phyloP scores from a whole-genome alignment of 2,797 vertebrate genomes.

The Betta splendens region DNA sequence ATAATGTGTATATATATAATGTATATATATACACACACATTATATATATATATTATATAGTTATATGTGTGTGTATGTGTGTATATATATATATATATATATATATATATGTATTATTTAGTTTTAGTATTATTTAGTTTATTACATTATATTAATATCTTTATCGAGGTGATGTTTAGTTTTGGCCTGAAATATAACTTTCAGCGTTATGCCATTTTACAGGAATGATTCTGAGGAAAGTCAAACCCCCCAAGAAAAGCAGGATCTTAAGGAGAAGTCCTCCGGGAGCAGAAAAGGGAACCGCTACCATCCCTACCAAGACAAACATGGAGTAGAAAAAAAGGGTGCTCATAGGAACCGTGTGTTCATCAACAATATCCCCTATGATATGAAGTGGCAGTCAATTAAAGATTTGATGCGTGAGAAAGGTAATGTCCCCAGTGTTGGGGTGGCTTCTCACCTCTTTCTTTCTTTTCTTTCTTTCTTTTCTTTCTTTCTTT shows the following conservation, averaged over 20 bases:
- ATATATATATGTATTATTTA: too few relatives aligned
- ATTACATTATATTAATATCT: too few relatives aligned
- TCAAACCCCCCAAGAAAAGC: conserved; percentile 83
- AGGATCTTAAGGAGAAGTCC: conserved; percentile 89
- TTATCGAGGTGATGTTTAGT: too few relatives aligned
- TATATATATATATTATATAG: too few relatives aligned
- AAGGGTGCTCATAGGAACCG: conserved; percentile 90
- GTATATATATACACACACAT: too few relatives aligned
- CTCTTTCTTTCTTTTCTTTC: conserved; percentile 41
- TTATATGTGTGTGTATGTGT: too few relatives aligned
- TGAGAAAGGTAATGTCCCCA: conserved; percentile 93
- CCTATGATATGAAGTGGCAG: conserved; percentile 99
- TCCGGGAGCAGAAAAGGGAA: conserved; percentile 85
- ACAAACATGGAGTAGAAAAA: conserved; percentile 90
- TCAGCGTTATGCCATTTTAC: conserved; percentile 20
- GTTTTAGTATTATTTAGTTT: too few relatives aligned
- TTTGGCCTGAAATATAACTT: too few relatives aligned
- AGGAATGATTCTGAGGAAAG: conserved; percentile 77
- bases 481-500: too few relatives aligned
- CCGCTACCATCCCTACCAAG: conserved; percentile 97
- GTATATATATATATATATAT: too few relatives aligned
- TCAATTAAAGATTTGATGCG: conserved; percentile 99
- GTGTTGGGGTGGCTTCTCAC: conserved; percentile 30
- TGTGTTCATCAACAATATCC: conserved; percentile 99
- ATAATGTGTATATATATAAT: too few relatives aligned